Conservation (phyloP, 1,140 invertebrate species). For the Brachionus angularis region DNA sequence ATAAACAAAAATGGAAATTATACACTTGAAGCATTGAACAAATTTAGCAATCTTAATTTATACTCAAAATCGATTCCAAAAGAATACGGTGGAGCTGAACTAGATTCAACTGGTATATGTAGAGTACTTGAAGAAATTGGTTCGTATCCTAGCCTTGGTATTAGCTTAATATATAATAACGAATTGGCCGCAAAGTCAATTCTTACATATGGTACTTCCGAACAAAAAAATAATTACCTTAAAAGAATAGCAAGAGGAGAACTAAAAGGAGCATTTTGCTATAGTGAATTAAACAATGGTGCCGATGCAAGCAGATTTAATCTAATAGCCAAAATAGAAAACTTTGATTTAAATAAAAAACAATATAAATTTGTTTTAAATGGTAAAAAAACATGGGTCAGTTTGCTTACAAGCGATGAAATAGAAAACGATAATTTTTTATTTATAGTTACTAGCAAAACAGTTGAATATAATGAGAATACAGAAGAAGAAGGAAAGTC, state of each 20-base stretch:
- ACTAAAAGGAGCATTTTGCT: constrained; percentile 22
- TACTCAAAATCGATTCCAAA: constrained; percentile 4
- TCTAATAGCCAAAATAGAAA: neutral
- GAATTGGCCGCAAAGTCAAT: constrained; percentile 12
- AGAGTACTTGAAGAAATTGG: constrained; percentile 8
- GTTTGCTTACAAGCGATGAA: neutral
- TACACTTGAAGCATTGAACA: neutral
- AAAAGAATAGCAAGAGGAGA: neutral
- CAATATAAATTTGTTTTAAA: constrained; percentile 23
- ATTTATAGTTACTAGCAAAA: too few relatives aligned
- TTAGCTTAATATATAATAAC: neutral
- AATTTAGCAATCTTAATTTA: neutral
- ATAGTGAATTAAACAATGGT: constrained; percentile 4
- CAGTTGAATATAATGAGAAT: neutral
- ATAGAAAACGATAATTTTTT: constrained; percentile 12
- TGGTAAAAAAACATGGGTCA: constrained; percentile 34
- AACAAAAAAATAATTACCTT: constrained; percentile 17
- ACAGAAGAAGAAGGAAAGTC: neutral
- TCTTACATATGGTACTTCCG: constrained; percentile 2
- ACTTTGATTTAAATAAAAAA: neutral
- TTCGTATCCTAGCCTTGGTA: constrained; percentile 2
- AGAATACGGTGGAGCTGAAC: constrained; percentile 24
- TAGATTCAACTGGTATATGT: constrained; percentile 18
- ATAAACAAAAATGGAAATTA: constrained; percentile 32
- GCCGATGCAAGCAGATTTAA: neutral